Base-by-base conservation (phyloP, 2,113 vertebrate species). In the Gambusia holbrooki region DNA sequence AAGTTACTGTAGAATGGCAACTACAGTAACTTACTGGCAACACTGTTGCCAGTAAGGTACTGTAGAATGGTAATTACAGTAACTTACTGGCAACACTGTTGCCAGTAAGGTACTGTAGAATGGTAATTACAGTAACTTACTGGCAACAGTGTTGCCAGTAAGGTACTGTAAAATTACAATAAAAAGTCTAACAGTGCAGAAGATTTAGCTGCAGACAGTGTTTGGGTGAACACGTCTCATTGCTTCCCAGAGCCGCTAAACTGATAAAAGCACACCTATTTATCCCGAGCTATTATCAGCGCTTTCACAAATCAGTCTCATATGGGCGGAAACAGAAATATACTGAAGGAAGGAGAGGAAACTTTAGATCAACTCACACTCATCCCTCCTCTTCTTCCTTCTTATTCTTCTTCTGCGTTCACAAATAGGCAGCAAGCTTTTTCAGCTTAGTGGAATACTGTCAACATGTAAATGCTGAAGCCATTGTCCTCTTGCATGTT, bases 391-490 rank as follows among this genome's bases (percentile, higher is more conserved):
- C 12, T 35, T 22, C 84, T 79, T 54, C 15, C 12, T 35, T 22
- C 84, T 79, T 54, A 12, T 7, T 13, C 72, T 15, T n/a, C 7
- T 30, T 17, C 84, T 77, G 33, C 30, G 29, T 74, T 77, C 63
- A 66, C 6, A 69, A 73, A 71, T 28, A 32, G 6, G 58, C 40
- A 58, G 65, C 22, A 33, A 62, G 69, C 30, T 61, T 32, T 15
- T 54, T 15, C 37, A 62, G 62, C 25, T 62, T 27, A 66, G 58
- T 84, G 61, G 62, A 76, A 58, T 66, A 48, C 84, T 27, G 77
- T 86, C 33, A 69, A 80, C 73, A 89, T 86, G 70, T 72, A 86
- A 84, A 86, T 85, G 32, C 29, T 10, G 27, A 33, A 68, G 65
- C 5, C 35, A 19, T 70, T 87, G 32, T 60, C 68, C 42, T 73